Percentiles rank a stretch among this genome's conserved stretches.
These are phyloP conservation scores for Andrena dorsata DNA, from an alignment of 2,888 invertebrate species.

Conservation along the genomic window DNA sequence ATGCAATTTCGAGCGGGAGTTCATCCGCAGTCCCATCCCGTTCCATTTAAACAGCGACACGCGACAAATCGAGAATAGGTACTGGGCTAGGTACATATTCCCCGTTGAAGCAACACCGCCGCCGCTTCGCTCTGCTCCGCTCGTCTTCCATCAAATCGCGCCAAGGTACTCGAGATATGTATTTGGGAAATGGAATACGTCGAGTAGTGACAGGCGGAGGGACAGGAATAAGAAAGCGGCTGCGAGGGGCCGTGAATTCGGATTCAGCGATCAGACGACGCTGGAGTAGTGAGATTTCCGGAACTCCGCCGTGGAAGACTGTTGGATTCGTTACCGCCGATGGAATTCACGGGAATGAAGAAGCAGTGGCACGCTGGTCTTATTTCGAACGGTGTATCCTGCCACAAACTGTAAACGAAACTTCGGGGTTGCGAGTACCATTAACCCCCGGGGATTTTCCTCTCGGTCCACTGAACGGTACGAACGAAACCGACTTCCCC, in stretches of 20 bases:
- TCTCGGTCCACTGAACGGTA: constrained; percentile 9
- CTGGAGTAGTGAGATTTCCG: not conserved
- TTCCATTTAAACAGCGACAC: not conserved
- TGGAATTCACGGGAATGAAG: not conserved
- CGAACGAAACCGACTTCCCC: constrained; percentile 26
- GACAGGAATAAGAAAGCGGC: constrained; percentile 22
- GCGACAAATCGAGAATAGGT: constrained; percentile 1
- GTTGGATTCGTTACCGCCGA: not conserved
- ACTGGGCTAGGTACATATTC: not conserved
- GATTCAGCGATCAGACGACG: constrained; percentile 8
- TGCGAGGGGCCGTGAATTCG: not conserved
- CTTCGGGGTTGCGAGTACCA: not conserved
- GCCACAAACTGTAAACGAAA: not conserved
- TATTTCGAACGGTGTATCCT: not conserved
- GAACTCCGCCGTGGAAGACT: not conserved
- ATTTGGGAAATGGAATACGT: constrained; percentile 46
- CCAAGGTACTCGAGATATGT: constrained; percentile 38
- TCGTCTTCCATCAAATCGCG: not conserved
- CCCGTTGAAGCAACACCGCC: not conserved
- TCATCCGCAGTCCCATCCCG: not conserved
- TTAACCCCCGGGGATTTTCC: constrained; percentile 18
- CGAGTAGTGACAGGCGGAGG: not conserved
- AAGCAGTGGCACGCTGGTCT: not conserved
- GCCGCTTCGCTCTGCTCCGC: not conserved
- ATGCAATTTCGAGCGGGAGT: not conserved